A percentile compares a stretch with the other conserved stretches of the same genome.
Evolutionary conservation across 1,140 invertebrate species (phyloP).

Genomic region (Brachionus asplanchnoidis): DNA sequence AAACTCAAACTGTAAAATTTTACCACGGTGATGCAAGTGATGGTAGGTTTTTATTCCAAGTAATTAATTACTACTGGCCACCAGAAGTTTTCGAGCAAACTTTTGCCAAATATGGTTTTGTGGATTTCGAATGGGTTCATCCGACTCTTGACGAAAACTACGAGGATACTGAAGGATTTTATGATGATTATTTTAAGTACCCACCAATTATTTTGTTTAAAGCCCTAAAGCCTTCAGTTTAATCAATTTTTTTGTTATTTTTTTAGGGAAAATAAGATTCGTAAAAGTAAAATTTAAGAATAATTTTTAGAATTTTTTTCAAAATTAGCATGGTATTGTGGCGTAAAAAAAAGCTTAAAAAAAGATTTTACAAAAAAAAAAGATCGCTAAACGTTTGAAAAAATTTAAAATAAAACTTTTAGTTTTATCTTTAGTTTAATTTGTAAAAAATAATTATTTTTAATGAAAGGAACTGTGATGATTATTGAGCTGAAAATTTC

Average conservation of each 20-base stretch:
- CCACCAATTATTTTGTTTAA: background rate
- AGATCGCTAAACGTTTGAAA: background rate
- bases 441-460: background rate
- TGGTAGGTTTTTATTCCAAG: background rate
- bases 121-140: background rate
- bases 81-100: background rate
- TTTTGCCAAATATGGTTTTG: background rate
- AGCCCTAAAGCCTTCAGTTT: background rate
- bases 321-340: background rate
- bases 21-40: background rate
- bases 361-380: background rate
- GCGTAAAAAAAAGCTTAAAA: background rate
- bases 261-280: background rate
- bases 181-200: conserved; percentile 3
- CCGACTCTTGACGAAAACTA: background rate
- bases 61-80: background rate
- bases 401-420: background rate
- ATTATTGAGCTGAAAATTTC: background rate
- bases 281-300: background rate
- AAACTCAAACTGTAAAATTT: background rate
- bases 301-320: background rate
- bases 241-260: background rate
- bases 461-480: background rate
- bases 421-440: background rate
- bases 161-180: background rate